These are phyloP conservation scores for Epistrophe grossulariae DNA, from an alignment of 2,888 invertebrate genomes.

Conservation along the genomic window DNA sequence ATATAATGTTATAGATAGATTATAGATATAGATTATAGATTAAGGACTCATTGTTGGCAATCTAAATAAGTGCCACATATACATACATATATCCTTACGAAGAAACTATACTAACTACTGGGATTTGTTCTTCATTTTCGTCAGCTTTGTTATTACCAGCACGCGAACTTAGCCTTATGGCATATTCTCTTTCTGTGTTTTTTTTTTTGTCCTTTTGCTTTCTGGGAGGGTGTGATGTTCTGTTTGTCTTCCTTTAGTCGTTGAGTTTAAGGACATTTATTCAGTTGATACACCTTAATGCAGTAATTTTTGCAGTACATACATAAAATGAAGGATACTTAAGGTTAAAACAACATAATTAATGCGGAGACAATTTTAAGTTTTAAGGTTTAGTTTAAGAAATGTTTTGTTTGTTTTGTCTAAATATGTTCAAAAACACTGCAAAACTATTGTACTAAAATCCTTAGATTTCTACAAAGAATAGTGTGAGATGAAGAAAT, in stretches of 20 bases:
- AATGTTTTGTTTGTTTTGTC: background rate
- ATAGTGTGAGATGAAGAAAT: background rate
- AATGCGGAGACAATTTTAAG: conserved; percentile 20
- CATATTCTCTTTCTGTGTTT: conserved; percentile 16
- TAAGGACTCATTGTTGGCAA: conserved; percentile 50
- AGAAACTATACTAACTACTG: conserved; percentile 29
- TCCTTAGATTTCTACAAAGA: background rate
- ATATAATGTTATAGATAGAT: too few species aligned
- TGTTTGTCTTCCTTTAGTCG: conserved; percentile 14
- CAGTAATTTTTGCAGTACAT: conserved; percentile 45
- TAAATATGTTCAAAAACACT: background rate
- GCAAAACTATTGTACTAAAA: background rate
- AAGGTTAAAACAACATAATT: conserved; percentile 63
- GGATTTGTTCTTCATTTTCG: conserved; percentile 45
- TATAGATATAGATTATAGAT: too few species aligned
- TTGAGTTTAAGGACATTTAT: conserved; percentile 46
- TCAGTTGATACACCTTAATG: conserved; percentile 51
- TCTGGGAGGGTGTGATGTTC: conserved; percentile 19
- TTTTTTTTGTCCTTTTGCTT: background rate
- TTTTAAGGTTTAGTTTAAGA: background rate
- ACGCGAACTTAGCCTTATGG: conserved; percentile 62
- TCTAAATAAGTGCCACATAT: conserved; percentile 65
- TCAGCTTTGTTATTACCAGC: conserved; percentile 59
- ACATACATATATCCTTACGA: conserved; percentile 46
- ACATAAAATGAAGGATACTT: conserved; percentile 26